These are phyloP conservation scores for Xiphophorus hellerii DNA, from an alignment of 2,113 vertebrate genomes.

Conservation along the genomic window DNA sequence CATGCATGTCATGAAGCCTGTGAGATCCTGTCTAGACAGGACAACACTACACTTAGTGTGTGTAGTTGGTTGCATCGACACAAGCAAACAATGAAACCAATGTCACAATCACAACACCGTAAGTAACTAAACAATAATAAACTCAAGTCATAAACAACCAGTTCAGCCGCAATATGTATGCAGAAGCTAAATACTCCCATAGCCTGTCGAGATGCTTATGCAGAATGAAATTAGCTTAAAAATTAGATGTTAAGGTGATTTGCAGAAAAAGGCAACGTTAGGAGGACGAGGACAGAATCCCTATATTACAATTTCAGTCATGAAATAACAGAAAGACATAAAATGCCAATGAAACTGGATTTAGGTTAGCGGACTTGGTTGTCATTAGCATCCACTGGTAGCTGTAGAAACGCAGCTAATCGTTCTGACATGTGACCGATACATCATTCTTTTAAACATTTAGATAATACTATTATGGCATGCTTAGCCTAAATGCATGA, in stretches of 20 bases:
- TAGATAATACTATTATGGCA: not conserved
- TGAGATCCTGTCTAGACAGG: constrained; percentile 24
- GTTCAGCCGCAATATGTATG: not conserved
- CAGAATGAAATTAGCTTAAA: constrained; percentile 53
- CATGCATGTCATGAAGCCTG: constrained; percentile 40
- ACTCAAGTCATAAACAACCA: not conserved
- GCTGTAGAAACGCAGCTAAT: not conserved
- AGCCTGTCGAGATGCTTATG: constrained; percentile 5
- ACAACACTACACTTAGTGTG: constrained; percentile 30
- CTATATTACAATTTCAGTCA: not conserved
- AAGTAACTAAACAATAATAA: not conserved
- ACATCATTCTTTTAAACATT: not conserved
- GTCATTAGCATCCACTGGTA: constrained; percentile 35
- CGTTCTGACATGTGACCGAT: not conserved
- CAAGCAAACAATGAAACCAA: not conserved
- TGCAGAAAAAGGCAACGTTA: constrained; percentile 44
- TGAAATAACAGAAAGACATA: not conserved
- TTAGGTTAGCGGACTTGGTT: constrained; percentile 26
- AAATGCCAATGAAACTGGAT: constrained; percentile 4
- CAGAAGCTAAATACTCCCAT: not conserved
- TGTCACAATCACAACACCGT: not conserved
- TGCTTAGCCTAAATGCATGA: not conserved
- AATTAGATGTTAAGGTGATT: constrained; percentile 35
- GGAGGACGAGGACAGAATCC: not conserved
- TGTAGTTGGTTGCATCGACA: not conserved